A percentile compares a stretch with the other conserved stretches of the same genome.
These are phyloP conservation scores for Halictus ligatus DNA, from an alignment of 2,888 invertebrate genomes.

Conservation along the genomic window DNA sequence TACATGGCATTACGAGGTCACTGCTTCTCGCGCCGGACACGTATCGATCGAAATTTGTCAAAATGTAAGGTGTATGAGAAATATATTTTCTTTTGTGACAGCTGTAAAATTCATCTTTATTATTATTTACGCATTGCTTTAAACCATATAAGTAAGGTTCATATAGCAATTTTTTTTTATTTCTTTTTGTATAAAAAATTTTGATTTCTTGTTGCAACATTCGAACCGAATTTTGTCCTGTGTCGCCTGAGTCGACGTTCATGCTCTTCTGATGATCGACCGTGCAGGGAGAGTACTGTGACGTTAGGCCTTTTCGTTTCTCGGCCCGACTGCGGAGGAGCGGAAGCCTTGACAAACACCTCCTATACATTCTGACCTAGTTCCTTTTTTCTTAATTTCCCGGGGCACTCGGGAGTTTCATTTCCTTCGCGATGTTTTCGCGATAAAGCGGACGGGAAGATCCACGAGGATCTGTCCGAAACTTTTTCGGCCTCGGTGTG, in stretches of 20 bases:
- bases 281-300: constrained; percentile 1
- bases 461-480: not conserved
- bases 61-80: not conserved
- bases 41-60: not conserved
- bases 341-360: constrained; percentile 41
- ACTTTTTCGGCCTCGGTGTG: not conserved
- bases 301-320: constrained; percentile 15
- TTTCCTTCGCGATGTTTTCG: constrained; percentile 30
- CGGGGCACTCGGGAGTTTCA: constrained; percentile 15
- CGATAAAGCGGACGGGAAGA: not conserved
- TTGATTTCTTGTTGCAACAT: not conserved
- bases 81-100: constrained; percentile 8
- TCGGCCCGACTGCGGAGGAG: constrained; percentile 14
- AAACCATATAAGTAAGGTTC: no score
- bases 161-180: no score
- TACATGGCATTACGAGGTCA: constrained; percentile 16
- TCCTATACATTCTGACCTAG: constrained; percentile 34
- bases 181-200: no score
- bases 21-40: not conserved
- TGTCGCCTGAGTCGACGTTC: not conserved
- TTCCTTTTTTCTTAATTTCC: constrained; percentile 25
- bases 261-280: not conserved
- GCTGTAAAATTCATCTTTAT: not conserved
- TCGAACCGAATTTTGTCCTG: not conserved
- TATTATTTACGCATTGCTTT: no score